Base-by-base conservation (phyloP, 1,140 invertebrate genomes). In the Aphaenogaster ashmeadi region DNA sequence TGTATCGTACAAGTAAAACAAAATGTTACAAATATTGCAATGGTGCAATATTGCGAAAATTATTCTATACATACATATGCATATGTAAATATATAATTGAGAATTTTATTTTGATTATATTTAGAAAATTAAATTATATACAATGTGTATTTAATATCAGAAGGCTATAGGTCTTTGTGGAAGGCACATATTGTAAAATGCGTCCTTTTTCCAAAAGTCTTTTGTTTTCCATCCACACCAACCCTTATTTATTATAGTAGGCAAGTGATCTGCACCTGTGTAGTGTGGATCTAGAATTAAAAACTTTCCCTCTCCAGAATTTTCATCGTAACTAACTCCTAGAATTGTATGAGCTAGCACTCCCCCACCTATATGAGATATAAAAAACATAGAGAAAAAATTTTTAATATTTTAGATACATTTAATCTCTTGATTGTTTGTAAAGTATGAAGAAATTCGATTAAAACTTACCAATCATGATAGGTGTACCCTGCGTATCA, bases 201-300 rank as follows among this genome's bases (percentile, higher is more conserved):
- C 97, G 92, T 97, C 97, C 94, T 98, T 98, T 92, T 97, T 97
- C 99, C 99, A 99, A 95, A 99, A 99, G 84, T 98, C 97, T 69
- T 97, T 96, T 33, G 96, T 97, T 94, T 99, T 99, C 99, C 99
- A 99, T 3, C 97, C 98, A 95, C 98, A 99, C 98, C 98, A 99
- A 4, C 98, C 98, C 96, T 99, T 98, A 62, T 94, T 96, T 56
- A 97, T 94, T 66, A 98, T 97, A 0, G 96, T 96, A 41, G 95
- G 94, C 67, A 98, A 93, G 88, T 98, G 96, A 93, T 98, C 98
- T 6, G 95, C 91, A 0, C 99, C 99, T 0, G 98, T 99, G 93
- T 99, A 99, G 96, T 99, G 99, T 0, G 99, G 99, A 97, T 99
- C 99, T 8, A 99, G 95, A 89, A 99, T 98, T 1, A 99, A 95